Conservation (phyloP, 2,113 vertebrate species). For the Agelaius tricolor region DNA sequence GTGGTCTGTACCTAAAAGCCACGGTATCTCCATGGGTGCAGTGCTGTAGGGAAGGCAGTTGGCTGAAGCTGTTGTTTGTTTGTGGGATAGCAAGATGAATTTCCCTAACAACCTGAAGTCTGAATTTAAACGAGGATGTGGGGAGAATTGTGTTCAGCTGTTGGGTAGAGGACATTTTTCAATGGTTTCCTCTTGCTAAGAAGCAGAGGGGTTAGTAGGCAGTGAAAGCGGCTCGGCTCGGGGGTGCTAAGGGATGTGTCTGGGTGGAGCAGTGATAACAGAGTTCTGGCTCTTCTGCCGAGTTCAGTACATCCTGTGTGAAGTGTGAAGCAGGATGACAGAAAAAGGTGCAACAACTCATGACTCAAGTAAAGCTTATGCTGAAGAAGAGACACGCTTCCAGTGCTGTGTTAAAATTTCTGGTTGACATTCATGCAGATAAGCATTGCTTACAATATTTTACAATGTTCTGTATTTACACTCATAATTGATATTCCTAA, state of each 20-base stretch:
- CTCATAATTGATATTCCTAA: not conserved
- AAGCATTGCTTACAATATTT: not conserved
- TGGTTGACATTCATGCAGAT: not conserved
- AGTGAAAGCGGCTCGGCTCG: not conserved
- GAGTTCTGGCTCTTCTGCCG: not conserved
- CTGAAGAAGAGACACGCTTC: not conserved
- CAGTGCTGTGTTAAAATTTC: not conserved
- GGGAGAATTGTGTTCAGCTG: not conserved
- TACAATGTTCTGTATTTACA: not conserved
- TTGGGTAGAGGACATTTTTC: not conserved
- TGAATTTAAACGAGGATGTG: not conserved
- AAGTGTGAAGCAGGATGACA: not conserved
- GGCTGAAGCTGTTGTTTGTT: not conserved
- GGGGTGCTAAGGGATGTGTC: not conserved
- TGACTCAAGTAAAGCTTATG: not conserved
- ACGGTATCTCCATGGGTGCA: rapidly evolving
- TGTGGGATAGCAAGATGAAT: not conserved
- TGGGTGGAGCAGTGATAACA: not conserved
- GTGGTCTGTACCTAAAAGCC: not conserved
- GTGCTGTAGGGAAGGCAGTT: not conserved
- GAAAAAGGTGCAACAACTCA: not conserved
- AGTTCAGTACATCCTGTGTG: not conserved
- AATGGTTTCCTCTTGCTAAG: not conserved
- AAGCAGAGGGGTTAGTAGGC: not conserved
- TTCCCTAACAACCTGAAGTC: not conserved